These are phyloP conservation scores for Spodoptera picta DNA, from an alignment of 2,888 invertebrate genomes.

Conservation along the genomic window DNA sequence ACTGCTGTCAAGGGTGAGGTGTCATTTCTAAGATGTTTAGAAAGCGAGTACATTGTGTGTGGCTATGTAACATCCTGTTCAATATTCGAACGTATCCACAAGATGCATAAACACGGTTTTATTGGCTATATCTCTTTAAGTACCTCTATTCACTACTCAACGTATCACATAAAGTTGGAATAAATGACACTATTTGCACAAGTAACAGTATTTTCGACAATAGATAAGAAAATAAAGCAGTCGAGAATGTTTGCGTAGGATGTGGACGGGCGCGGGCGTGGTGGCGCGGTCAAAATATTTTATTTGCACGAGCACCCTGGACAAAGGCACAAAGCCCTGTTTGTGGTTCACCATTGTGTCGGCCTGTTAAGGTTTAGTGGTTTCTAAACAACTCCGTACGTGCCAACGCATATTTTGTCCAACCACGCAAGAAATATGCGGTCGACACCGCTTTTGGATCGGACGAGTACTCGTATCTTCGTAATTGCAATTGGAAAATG, in stretches of 20 bases:
- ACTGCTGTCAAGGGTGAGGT: slow-evolving; percentile 67
- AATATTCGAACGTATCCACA: slow-evolving; percentile 36
- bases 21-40: slow-evolving; percentile 69
- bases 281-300: slow-evolving; percentile 73
- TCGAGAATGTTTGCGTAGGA: slow-evolving; percentile 65
- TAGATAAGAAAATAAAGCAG: slow-evolving; percentile 51
- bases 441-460: slow-evolving; percentile 13
- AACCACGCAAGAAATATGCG: slow-evolving; percentile 31
- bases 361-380: slow-evolving; percentile 72
- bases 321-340: slow-evolving; percentile 76
- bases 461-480: slow-evolving; percentile 18
- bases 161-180: background rate
- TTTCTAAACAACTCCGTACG: slow-evolving; percentile 74
- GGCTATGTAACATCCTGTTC: slow-evolving; percentile 54
- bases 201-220: slow-evolving; percentile 38
- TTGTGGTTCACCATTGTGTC: slow-evolving; percentile 77
- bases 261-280: slow-evolving; percentile 50
- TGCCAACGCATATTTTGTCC: slow-evolving; percentile 38
- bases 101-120: background rate
- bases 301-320: slow-evolving; percentile 72
- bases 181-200: slow-evolving; percentile 16
- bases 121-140: too few species aligned
- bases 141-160: too few species aligned
- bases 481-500: slow-evolving; percentile 34
- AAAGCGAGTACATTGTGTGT: slow-evolving; percentile 55